A percentile compares a stretch with the other conserved stretches of the same genome.
phyloP scores from a whole-genome alignment of 2,113 vertebrate species.

The Tonatia bakeri region DNA sequence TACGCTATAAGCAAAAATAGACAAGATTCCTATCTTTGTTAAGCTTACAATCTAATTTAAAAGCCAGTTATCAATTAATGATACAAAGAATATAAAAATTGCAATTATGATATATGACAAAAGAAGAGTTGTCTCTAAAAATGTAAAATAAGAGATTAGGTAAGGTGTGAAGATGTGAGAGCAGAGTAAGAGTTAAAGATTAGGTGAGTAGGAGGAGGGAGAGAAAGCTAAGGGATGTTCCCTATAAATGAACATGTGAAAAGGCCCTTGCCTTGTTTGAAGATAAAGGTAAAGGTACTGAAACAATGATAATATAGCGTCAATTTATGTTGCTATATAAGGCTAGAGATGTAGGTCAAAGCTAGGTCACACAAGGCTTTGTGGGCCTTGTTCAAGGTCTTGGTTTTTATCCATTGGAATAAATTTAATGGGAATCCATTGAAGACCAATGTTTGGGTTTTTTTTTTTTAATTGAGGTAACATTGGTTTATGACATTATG shows the following conservation, averaged over 20 bases:
- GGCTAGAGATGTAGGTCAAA: background rate
- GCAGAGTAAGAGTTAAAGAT: background rate
- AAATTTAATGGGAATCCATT: background rate
- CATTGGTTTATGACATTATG: background rate
- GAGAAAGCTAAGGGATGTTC: background rate
- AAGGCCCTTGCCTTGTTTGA: background rate
- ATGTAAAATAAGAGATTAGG: background rate
- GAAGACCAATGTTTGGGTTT: background rate
- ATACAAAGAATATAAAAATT: background rate
- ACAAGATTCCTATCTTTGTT: background rate
- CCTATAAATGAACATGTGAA: background rate
- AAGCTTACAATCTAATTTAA: background rate
- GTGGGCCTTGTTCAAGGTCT: background rate
- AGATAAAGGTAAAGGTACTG: background rate
- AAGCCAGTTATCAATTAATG: background rate
- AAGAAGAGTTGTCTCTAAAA: background rate
- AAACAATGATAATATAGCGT: background rate
- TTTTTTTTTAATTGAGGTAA: background rate
- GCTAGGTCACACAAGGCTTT: background rate
- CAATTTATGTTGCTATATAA: background rate
- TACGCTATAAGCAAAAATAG: background rate
- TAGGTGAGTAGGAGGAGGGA: background rate
- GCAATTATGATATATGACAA: background rate
- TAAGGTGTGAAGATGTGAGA: background rate
- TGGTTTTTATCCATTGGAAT: background rate